Evolutionary conservation across 2,113 vertebrate genomes (phyloP).

Genomic region (Gadus macrocephalus): DNA sequence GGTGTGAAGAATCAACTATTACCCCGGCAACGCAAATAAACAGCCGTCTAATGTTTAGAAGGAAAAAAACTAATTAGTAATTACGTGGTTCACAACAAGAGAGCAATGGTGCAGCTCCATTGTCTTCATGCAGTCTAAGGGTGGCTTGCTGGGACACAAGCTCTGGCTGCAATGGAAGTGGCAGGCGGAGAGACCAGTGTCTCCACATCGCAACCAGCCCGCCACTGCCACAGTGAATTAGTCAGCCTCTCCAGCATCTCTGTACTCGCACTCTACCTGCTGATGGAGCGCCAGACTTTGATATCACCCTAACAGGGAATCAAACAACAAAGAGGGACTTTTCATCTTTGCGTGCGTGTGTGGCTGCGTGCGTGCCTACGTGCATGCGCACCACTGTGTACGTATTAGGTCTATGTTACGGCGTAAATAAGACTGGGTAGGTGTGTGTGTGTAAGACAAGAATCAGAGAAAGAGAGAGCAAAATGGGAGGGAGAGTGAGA

Average conservation of each 20-base stretch:
- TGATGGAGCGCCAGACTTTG: slow-evolving; percentile 53
- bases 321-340: slow-evolving; percentile 7
- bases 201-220: slow-evolving; percentile 53
- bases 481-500: not conserved
- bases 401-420: not conserved
- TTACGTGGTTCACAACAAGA: slow-evolving; percentile 26
- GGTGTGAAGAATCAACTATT: not conserved
- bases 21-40: not conserved
- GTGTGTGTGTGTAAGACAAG: not conserved
- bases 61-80: not conserved
- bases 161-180: slow-evolving; percentile 15
- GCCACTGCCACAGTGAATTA: slow-evolving; percentile 54
- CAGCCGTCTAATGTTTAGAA: not conserved
- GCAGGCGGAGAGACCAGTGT: slow-evolving; percentile 39
- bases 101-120: not conserved
- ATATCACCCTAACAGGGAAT: slow-evolving; percentile 42
- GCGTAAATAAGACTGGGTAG: not conserved
- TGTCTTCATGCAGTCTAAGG: too few species aligned
- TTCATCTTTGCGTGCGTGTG: not conserved
- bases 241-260: slow-evolving; percentile 63
- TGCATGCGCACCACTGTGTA: not conserved
- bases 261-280: slow-evolving; percentile 51
- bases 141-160: not conserved
- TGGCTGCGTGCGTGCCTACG: not conserved
- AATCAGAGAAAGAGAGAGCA: not conserved